These are phyloP conservation scores for Trachelipus rathkii DNA, from an alignment of 1,140 invertebrate species.

Conservation along the genomic window DNA sequence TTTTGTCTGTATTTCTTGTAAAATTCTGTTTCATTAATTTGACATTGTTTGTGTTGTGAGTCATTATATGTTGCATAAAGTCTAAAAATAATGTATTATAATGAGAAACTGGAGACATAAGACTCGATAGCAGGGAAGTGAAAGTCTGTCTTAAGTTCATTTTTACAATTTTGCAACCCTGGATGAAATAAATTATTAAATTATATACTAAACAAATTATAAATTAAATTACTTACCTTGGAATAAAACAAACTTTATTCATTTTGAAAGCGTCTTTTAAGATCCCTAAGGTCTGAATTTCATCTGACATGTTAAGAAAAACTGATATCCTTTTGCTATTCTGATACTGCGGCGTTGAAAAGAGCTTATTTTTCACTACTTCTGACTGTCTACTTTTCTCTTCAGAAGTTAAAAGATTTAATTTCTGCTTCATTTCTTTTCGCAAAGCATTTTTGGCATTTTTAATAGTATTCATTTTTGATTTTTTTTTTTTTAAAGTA, in stretches of 20 bases:
- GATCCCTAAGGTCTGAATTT: constrained; percentile 21
- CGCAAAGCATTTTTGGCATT: constrained; percentile 22
- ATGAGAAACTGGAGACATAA: too few relatives aligned
- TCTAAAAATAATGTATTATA: too few relatives aligned
- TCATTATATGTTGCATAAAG: too few relatives aligned
- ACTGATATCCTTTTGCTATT: constrained; percentile 11
- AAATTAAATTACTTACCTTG: constrained; percentile 47
- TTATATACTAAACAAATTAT: too few relatives aligned
- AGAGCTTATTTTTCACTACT: constrained; percentile 19
- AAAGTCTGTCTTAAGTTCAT: too few relatives aligned
- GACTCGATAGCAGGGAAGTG: too few relatives aligned
- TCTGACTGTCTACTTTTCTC: constrained; percentile 16
- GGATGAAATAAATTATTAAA: too few relatives aligned
- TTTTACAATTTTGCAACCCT: too few relatives aligned
- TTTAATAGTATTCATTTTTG: constrained; percentile 10
- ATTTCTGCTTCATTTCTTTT: constrained; percentile 21
- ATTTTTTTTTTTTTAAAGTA: too few relatives aligned
- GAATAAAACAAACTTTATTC: constrained; percentile 27
- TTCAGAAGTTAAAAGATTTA: background rate
- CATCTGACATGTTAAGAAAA: constrained; percentile 28
- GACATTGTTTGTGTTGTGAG: too few relatives aligned
- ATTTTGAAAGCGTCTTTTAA: constrained; percentile 18
- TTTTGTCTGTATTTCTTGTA: background rate
- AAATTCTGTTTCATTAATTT: too few relatives aligned
- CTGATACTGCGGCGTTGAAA: constrained; percentile 2